Evolutionary conservation across 1,140 invertebrate genomes (phyloP).

Genomic region (Patella vulgata): DNA sequence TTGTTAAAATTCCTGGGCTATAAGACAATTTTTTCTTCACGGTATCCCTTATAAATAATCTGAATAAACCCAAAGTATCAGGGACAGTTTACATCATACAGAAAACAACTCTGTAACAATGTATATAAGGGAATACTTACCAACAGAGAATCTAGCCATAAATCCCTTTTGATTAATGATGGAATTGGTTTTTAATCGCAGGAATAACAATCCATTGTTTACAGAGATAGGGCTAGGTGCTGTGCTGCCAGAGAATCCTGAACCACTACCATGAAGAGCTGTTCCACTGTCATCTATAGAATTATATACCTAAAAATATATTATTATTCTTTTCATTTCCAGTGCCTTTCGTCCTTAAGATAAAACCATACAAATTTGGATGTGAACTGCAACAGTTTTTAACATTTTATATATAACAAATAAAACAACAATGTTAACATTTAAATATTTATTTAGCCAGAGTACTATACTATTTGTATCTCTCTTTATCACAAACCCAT

Average conservation of each 20-base stretch:
- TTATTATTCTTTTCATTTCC: background rate
- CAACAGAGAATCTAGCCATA: conserved; percentile 27
- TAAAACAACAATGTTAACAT: background rate
- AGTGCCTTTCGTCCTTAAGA: background rate
- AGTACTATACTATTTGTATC: background rate
- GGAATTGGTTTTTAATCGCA: conserved; percentile 73
- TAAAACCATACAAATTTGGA: background rate
- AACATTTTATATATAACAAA: background rate
- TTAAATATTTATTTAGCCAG: background rate
- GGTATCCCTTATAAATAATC: no score
- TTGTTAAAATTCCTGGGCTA: no score
- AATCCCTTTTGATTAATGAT: conserved; percentile 64
- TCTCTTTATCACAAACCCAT: no score
- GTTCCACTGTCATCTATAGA: conserved; percentile 13
- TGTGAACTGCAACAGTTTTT: background rate
- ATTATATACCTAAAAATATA: conserved; percentile 3
- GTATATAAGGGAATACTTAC: no score
- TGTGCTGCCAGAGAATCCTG: conserved; percentile 23
- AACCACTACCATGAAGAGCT: conserved; percentile 8
- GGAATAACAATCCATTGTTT: conserved; percentile 28
- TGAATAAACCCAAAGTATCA: no score
- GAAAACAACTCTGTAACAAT: no score
- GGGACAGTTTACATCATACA: no score
- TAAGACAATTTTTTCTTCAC: no score
- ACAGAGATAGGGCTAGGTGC: conserved; percentile 4